phyloP scores from a whole-genome alignment of 2,888 invertebrate genomes.

The Tetragnatha montana region DNA sequence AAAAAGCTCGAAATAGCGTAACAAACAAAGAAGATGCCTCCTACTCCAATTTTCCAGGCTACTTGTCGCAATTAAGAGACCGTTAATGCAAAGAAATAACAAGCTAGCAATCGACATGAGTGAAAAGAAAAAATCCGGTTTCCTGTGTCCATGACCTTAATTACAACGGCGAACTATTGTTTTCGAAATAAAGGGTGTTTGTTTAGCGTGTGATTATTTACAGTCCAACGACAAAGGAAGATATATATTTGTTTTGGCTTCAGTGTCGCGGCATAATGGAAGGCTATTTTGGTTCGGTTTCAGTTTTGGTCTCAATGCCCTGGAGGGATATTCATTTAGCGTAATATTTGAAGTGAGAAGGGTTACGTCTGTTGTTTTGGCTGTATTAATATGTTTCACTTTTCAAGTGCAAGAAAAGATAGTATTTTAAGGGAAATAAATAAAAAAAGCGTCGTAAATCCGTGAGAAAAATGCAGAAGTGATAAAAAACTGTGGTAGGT shows the following conservation, averaged over 20 bases:
- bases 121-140: conserved; percentile 40
- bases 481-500: no score
- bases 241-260: conserved; percentile 12
- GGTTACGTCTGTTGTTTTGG: neutral
- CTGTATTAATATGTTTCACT: neutral
- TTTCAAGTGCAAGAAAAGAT: neutral
- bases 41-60: conserved; percentile 56
- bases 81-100: conserved; percentile 65
- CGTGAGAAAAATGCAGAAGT: no score
- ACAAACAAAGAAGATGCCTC: neutral
- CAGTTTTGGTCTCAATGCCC: neutral
- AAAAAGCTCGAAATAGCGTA: neutral
- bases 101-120: conserved; percentile 47
- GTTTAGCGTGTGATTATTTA: conserved; percentile 67
- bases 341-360: no score
- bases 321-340: neutral
- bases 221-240: conserved; percentile 45
- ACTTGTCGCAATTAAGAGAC: conserved; percentile 62
- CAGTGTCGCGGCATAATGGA: neutral
- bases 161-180: conserved; percentile 57
- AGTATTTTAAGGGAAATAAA: neutral
- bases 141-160: conserved; percentile 58
- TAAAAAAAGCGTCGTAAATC: no score
- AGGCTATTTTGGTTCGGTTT: neutral
- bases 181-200: conserved; percentile 65